Evolutionary conservation across 2,797 vertebrate species (phyloP).

Genomic region (Pipistrellus pipistrellus): DNA sequence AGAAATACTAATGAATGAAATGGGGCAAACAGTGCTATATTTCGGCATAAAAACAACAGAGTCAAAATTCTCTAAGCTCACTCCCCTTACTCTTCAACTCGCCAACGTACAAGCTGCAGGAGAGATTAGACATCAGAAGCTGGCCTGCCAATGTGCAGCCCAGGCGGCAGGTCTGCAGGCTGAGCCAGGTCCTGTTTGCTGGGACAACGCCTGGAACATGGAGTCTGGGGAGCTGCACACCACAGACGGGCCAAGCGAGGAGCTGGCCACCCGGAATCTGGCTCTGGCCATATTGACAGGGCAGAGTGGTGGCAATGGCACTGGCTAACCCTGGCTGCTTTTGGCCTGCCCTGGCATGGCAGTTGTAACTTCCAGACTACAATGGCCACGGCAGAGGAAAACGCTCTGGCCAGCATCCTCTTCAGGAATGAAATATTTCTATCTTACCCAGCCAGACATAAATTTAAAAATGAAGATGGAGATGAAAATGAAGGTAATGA

Average conservation of each 20-base stretch:
- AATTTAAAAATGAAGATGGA: background rate
- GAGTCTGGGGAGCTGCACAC: background rate
- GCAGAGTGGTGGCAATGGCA: background rate
- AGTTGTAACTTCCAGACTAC: background rate
- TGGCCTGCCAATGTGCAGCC: background rate
- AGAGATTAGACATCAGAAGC: background rate
- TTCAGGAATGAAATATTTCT: background rate
- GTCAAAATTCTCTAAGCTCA: background rate
- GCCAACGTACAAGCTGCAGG: background rate
- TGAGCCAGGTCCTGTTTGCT: slow-evolving; percentile 29
- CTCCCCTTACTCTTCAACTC: background rate
- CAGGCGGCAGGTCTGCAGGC: background rate
- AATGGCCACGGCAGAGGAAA: background rate
- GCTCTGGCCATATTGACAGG: background rate
- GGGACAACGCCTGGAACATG: background rate
- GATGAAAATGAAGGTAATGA: background rate
- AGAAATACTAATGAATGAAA: background rate
- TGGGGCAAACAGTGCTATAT: background rate
- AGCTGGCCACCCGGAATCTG: too few relatives aligned
- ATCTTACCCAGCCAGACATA: slow-evolving; percentile 6
- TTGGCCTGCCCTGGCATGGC: background rate
- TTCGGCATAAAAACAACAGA: slow-evolving; percentile 3
- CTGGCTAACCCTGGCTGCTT: background rate
- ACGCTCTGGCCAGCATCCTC: background rate
- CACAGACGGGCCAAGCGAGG: background rate